Percentiles rank a stretch among this genome's conserved stretches.
phyloP scores from a whole-genome alignment of 2,888 invertebrate species.

The Aphodius sticticus region DNA sequence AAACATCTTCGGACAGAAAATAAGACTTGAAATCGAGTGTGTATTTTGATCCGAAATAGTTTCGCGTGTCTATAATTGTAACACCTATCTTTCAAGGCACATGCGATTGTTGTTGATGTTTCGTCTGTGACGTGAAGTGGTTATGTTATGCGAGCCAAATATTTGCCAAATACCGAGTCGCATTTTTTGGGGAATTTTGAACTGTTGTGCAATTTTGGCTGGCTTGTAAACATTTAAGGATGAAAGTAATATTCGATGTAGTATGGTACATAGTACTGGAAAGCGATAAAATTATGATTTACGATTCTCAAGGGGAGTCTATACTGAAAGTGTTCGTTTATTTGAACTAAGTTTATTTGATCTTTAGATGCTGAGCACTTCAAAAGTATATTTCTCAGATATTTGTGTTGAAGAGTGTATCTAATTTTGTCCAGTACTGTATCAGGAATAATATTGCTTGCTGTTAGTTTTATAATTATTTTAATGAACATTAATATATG shows the following conservation, averaged over 20 bases:
- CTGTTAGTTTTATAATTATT: no score
- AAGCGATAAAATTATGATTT: neutral
- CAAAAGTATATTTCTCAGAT: no score
- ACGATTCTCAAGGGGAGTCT: neutral
- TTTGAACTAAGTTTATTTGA: neutral
- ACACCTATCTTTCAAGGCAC: neutral
- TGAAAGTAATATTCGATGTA: neutral
- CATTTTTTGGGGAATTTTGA: neutral
- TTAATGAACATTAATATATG: no score
- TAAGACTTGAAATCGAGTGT: neutral
- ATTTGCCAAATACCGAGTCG: neutral
- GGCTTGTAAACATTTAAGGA: neutral
- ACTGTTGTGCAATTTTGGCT: neutral
- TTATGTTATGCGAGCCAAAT: neutral
- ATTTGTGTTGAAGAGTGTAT: no score
- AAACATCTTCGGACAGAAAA: neutral
- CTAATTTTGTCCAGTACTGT: no score
- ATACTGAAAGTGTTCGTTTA: neutral
- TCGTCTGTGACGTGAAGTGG: neutral
- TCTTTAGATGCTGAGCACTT: no score
- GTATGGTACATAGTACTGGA: neutral
- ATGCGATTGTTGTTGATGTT: neutral
- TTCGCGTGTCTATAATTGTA: constrained; percentile 4
- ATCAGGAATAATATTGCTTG: no score
- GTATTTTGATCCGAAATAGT: neutral